A percentile compares a stretch with the other conserved stretches of the same genome.
Evolutionary conservation across 1,140 invertebrate species (phyloP).

Genomic region (Scylla paramamosain): DNA sequence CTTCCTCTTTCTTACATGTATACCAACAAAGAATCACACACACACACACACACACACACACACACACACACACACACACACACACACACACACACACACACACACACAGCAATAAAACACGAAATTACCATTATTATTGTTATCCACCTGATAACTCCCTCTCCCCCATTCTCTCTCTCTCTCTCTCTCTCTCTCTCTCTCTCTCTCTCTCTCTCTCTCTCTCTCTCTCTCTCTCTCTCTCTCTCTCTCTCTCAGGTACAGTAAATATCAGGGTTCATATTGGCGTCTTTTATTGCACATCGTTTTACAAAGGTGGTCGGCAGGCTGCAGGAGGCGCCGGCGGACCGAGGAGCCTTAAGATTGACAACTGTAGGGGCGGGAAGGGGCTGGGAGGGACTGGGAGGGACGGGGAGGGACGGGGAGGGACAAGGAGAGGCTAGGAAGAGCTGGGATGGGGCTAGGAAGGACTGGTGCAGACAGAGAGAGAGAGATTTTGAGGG

Average conservation of each 20-base stretch:
- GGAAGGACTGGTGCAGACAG: no score
- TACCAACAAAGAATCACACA: background rate
- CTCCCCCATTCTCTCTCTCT: background rate
- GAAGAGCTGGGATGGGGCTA: no score
- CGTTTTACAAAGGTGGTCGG: background rate
- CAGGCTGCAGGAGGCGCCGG: background rate
- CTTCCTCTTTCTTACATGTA: background rate
- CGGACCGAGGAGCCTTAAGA: background rate
- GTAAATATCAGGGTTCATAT: background rate
- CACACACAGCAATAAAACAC: background rate
- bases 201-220: conserved; percentile 1
- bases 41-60: conserved; percentile 25
- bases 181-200: background rate
- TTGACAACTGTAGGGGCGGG: background rate
- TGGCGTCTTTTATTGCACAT: background rate
- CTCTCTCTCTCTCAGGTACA: background rate
- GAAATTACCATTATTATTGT: no score
- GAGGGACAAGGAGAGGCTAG: no score
- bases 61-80: conserved; percentile 10
- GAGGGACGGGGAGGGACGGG: no score
- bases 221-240: conserved; percentile 20
- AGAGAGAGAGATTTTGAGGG: no score
- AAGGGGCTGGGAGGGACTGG: background rate
- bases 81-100: background rate
- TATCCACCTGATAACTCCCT: no score